Base-by-base conservation (phyloP, 2,113 vertebrate species). In the Aptenodytes forsteri region DNA sequence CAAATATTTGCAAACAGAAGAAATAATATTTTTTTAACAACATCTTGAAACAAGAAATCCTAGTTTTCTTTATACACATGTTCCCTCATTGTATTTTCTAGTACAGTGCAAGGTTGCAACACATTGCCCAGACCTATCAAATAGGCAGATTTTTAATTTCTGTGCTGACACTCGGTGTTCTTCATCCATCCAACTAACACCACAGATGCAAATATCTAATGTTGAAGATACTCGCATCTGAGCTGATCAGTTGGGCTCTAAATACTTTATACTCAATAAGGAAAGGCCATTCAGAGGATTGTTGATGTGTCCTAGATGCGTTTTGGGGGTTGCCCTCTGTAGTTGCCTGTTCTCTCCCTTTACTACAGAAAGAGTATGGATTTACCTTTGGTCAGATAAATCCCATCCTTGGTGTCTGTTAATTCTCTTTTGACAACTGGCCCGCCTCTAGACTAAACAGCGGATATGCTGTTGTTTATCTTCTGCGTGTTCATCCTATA, bases 51-150 rank as follows among this genome's bases (percentile, higher is more conserved):
- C 21, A 62, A 27, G 38, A 79, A 59, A 22, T 47, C 3, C 20
- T 69, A 8, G 9, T 40, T 52, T 76, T 82, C 20, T 40, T 77
- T 25, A 40, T 32, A 38, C 14, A 15, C 3, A 1, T 2, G 38
- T 79, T 61, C 47, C 23, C 21, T 40, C 8, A 3, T 1, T 72
- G 13, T 50, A 6, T 65, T 59, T 29, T 64, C 19, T 59, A 55
- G 7, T 11, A 59, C 10, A 62, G n/a, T 66, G 15, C 16, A 79
- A 52, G 7, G 25, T 27, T 38, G 22, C 22, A 83, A 4, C 36
- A n/a, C 10, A 6, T 16, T 62, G 7, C n/a, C 69, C 9, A 9
- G 27, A 22, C 9, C 19, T 0, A 0, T 59, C 8, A 46, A 71
- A 47, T 25, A 40, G 6, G 30, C 23, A 72, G 19, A 20, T 69